phyloP scores from a whole-genome alignment of 2,888 invertebrate species.

The Arrhopalites spinosus region DNA sequence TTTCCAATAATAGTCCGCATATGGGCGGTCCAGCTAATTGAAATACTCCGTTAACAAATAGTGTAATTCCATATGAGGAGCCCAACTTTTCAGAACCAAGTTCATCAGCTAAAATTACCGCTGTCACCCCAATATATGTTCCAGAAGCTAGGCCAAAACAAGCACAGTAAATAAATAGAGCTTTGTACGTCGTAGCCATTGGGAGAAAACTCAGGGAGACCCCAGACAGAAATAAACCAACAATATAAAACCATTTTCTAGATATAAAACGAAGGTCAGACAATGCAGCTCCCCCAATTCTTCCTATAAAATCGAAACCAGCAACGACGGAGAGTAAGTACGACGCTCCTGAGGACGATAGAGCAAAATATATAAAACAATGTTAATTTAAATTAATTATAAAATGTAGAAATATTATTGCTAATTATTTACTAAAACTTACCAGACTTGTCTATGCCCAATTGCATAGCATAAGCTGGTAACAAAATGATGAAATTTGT shows the following conservation, averaged over 20 bases:
- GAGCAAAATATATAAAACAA: too few species aligned
- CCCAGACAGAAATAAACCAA: constrained; percentile 77
- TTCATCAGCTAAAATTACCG: constrained; percentile 87
- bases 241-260: constrained; percentile 76
- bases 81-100: constrained; percentile 81
- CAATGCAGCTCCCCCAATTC: constrained; percentile 82
- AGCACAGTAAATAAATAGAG: constrained; percentile 71
- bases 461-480: constrained; percentile 74
- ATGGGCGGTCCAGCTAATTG: constrained; percentile 82
- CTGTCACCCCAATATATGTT: constrained; percentile 82
- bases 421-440: too few species aligned
- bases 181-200: constrained; percentile 63
- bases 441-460: constrained; percentile 73
- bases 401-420: too few species aligned
- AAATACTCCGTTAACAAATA: constrained; percentile 81
- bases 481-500: constrained; percentile 83
- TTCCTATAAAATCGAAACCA: constrained; percentile 76
- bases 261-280: constrained; percentile 78
- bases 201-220: constrained; percentile 74
- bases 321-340: constrained; percentile 80
- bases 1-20: constrained; percentile 67
- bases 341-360: too few species aligned
- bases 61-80: constrained; percentile 82
- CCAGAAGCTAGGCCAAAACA: constrained; percentile 82
- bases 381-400: too few species aligned